Conservation (phyloP, 2,113 vertebrate species). For the Anolis sagrei region DNA sequence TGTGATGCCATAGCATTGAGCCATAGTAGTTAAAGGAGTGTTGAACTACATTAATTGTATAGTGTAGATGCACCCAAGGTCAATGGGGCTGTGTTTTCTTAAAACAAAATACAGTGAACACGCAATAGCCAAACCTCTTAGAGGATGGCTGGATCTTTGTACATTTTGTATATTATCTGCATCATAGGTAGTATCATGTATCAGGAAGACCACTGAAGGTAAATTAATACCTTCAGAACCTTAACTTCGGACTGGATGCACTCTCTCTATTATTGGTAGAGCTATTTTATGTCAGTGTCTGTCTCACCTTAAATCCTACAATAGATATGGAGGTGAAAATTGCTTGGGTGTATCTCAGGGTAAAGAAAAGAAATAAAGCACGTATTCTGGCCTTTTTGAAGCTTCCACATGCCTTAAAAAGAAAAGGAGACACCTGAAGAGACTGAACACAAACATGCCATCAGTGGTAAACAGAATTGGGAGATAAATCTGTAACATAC, state of each 20-base stretch:
- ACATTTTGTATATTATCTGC: not conserved
- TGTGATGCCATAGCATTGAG: no score
- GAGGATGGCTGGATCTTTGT: not conserved
- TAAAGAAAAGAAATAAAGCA: not conserved
- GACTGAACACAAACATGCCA: not conserved
- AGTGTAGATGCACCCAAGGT: no score
- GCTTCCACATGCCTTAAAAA: not conserved
- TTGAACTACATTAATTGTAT: no score
- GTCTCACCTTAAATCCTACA: not conserved
- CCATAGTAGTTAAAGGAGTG: no score
- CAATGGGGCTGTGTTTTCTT: not conserved
- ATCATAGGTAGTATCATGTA: no score
- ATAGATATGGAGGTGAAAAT: not conserved
- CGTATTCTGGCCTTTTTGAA: not conserved
- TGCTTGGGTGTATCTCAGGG: not conserved
- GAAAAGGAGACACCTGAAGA: not conserved
- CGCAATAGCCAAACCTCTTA: not conserved
- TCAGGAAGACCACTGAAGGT: not conserved
- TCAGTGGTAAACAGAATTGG: constrained; percentile 53
- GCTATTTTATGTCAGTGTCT: not conserved
- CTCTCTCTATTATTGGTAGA: not conserved
- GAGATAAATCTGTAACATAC: constrained; percentile 56
- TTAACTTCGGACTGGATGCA: not conserved
- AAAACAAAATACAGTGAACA: no score
- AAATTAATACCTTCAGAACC: not conserved